phyloP scores from a whole-genome alignment of 92 coral and sea anemone species.

The Nematostella vectensis region DNA sequence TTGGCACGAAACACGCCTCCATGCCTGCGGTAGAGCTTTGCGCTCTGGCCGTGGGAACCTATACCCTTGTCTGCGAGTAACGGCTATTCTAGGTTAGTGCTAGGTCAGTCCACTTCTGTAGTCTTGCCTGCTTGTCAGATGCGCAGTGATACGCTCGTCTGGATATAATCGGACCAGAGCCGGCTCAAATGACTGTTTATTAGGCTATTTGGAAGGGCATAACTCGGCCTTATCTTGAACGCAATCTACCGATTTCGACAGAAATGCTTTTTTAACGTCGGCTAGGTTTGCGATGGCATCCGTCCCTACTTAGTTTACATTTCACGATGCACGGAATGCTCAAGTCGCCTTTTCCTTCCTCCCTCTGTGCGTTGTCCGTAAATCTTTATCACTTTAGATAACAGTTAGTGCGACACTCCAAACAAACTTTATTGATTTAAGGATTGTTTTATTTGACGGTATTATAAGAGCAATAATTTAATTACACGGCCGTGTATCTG shows the following conservation, averaged over 20 bases:
- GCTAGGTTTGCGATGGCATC: conserved; percentile 1
- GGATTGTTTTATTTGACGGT: neutral
- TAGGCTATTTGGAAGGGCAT: conserved; percentile 14
- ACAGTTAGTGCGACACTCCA: neutral
- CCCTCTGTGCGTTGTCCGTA: neutral
- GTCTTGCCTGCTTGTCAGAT: no score
- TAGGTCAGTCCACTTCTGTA: no score
- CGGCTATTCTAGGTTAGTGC: no score
- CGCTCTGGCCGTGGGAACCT: no score
- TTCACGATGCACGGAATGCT: conserved; percentile 13
- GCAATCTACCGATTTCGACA: conserved; percentile 34
- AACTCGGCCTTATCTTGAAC: conserved; percentile 13
- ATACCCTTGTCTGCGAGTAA: no score
- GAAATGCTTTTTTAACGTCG: conserved; percentile 16
- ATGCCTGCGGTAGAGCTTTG: no score
- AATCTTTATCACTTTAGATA: neutral
- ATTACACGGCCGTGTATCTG: neutral
- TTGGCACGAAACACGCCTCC: no score
- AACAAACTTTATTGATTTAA: neutral
- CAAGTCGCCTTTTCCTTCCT: neutral
- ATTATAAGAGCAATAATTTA: neutral
- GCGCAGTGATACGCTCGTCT: no score
- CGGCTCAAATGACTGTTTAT: conserved; percentile 34
- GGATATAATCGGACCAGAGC: no score
- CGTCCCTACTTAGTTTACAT: conserved; percentile 26